phyloP scores from a whole-genome alignment of 2,888 invertebrate genomes.

The Rhingia campestris region DNA sequence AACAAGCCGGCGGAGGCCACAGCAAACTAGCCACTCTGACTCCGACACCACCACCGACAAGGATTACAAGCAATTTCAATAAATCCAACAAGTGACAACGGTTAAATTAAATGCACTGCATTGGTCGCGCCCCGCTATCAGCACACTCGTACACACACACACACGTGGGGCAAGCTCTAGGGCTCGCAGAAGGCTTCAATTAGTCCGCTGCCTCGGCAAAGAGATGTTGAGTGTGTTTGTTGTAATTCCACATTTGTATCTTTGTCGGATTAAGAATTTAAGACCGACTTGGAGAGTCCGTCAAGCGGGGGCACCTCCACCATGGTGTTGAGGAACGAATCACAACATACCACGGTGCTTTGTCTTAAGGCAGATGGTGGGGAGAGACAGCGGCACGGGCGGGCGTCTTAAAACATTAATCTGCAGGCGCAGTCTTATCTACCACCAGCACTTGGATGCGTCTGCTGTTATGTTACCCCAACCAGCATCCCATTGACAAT shows the following conservation, averaged over 20 bases:
- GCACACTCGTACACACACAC: slow-evolving; percentile 54
- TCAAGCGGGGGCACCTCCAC: neutral
- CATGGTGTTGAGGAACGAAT: slow-evolving; percentile 18
- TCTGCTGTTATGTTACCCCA: slow-evolving; percentile 20
- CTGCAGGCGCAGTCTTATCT: slow-evolving; percentile 59
- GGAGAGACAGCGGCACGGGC: neutral
- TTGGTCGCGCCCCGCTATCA: slow-evolving; percentile 68
- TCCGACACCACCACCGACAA: slow-evolving; percentile 24
- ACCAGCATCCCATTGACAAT: slow-evolving; percentile 62
- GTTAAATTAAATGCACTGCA: slow-evolving; percentile 67
- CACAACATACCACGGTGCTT: slow-evolving; percentile 46
- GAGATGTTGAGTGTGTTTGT: slow-evolving; percentile 10
- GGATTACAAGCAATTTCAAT: slow-evolving; percentile 70
- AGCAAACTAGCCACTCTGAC: slow-evolving; percentile 40
- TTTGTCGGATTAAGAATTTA: slow-evolving; percentile 48
- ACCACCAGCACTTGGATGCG: slow-evolving; percentile 9
- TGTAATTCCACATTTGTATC: slow-evolving; percentile 46
- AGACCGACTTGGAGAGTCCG: slow-evolving; percentile 29
- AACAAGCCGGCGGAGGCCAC: slow-evolving; percentile 4
- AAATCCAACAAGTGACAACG: slow-evolving; percentile 71
- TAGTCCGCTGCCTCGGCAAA: slow-evolving; percentile 19
- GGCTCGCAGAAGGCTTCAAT: slow-evolving; percentile 43
- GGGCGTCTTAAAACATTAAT: slow-evolving; percentile 61
- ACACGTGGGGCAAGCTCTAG: slow-evolving; percentile 2
- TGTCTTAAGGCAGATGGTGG: slow-evolving; percentile 53